A percentile compares a stretch with the other conserved stretches of the same genome.
Evolutionary conservation across 2,888 invertebrate genomes (phyloP).

Genomic region (Caenorhabditis plicata): DNA sequence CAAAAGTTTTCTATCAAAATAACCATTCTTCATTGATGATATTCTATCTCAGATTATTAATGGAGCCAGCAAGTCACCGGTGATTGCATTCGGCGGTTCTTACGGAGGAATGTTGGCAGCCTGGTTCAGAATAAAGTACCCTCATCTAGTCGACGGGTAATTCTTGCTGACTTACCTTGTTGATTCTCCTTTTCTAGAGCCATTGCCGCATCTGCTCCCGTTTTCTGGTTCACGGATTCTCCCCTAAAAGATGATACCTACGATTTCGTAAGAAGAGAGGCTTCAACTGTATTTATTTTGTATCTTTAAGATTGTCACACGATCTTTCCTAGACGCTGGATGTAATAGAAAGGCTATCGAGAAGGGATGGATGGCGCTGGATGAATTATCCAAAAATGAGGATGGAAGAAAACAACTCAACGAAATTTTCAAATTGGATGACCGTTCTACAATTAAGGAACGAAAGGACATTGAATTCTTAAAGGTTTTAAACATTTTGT

Average conservation of each 20-base stretch:
- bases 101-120: slow-evolving; percentile 97
- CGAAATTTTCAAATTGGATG: slow-evolving; percentile 78
- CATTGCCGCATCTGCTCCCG: slow-evolving; percentile 87
- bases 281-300: neutral
- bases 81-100: slow-evolving; percentile 83
- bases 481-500: slow-evolving; percentile 14
- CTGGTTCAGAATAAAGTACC: slow-evolving; percentile 94
- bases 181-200: slow-evolving; percentile 72
- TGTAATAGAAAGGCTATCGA: slow-evolving; percentile 72
- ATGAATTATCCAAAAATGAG: slow-evolving; percentile 69
- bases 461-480: slow-evolving; percentile 18
- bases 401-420: slow-evolving; percentile 76
- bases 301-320: slow-evolving; percentile 74
- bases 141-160: slow-evolving; percentile 75
- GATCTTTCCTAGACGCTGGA: slow-evolving; percentile 74
- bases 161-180: slow-evolving; percentile 1
- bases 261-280: slow-evolving; percentile 18
- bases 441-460: slow-evolving; percentile 51
- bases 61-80: slow-evolving; percentile 72
- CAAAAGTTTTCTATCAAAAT: slow-evolving; percentile 43
- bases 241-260: slow-evolving; percentile 46
- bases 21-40: neutral
- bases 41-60: slow-evolving; percentile 29
- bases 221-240: slow-evolving; percentile 67
- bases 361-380: slow-evolving; percentile 79